Conservation (phyloP, 2,797 vertebrate genomes). For the Sarcoramphus papa region DNA sequence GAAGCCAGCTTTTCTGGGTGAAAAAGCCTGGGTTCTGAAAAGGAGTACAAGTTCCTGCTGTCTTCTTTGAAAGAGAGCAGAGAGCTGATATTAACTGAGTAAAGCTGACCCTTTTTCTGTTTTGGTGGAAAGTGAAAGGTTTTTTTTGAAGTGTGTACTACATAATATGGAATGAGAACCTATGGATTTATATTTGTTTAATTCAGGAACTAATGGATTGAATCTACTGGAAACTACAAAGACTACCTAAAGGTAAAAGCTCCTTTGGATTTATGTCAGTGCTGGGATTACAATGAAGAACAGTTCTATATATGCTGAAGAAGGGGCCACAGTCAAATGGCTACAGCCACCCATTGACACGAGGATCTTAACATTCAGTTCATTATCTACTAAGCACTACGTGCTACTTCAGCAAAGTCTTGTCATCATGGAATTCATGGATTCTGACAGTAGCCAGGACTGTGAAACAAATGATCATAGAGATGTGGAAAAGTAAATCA, state of each 20-base stretch:
- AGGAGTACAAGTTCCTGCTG: neutral
- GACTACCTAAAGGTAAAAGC: neutral
- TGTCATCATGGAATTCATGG: neutral
- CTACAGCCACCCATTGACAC: neutral
- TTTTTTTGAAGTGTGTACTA: neutral
- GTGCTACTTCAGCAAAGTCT: neutral
- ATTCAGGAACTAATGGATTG: neutral
- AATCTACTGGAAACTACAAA: neutral
- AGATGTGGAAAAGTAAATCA: neutral
- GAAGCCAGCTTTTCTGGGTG: neutral
- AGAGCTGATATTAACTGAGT: neutral
- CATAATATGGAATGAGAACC: neutral
- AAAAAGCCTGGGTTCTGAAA: neutral
- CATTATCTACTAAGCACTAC: neutral
- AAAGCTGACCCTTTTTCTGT: neutral
- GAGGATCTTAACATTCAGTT: neutral
- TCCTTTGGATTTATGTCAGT: neutral
- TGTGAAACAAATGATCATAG: neutral
- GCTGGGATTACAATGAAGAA: neutral
- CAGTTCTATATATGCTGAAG: neutral
- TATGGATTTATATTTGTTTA: neutral
- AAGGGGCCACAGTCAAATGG: neutral
- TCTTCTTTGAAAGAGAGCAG: neutral
- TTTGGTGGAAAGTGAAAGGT: neutral
- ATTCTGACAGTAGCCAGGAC: neutral